Evolutionary conservation across 1,140 invertebrate genomes (phyloP).

Genomic region (Calephelis virginiensis): DNA sequence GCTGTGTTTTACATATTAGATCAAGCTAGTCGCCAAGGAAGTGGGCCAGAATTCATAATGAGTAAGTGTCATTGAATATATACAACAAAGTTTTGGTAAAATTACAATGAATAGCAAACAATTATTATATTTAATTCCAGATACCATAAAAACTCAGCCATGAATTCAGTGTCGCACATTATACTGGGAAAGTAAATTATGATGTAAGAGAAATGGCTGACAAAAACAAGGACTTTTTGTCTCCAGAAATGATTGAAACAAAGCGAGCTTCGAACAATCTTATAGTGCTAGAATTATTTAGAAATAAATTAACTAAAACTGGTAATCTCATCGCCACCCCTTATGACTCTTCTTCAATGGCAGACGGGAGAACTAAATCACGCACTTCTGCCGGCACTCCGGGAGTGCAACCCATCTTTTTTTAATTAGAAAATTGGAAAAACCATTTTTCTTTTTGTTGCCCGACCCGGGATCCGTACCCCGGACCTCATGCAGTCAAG

Average conservation of each 20-base stretch:
- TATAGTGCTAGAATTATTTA: slow-evolving; percentile 89
- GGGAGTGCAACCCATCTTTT: no score
- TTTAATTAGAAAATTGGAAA: no score
- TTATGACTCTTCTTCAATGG: slow-evolving; percentile 62
- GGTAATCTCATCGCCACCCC: slow-evolving; percentile 83
- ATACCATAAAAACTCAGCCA: slow-evolving; percentile 77
- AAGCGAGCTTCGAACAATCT: slow-evolving; percentile 86
- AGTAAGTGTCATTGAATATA: slow-evolving; percentile 45
- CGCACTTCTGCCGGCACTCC: no score
- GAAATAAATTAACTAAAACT: slow-evolving; percentile 91
- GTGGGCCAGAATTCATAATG: slow-evolving; percentile 78
- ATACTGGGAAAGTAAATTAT: slow-evolving; percentile 90
- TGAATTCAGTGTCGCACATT: slow-evolving; percentile 90
- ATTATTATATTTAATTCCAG: slow-evolving; percentile 54
- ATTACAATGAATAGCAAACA: background rate
- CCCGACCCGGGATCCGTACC: no score
- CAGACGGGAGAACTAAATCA: slow-evolving; percentile 75
- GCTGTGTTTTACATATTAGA: slow-evolving; percentile 94
- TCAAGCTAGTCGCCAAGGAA: slow-evolving; percentile 87
- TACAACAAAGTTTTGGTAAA: background rate
- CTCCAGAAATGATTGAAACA: slow-evolving; percentile 91
- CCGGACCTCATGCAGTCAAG: no score
- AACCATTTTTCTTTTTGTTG: no score
- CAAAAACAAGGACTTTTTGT: slow-evolving; percentile 93
- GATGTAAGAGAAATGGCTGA: slow-evolving; percentile 89